Evolutionary conservation across 30 jellyfish, hydroid and myxozoan species (phyloP).

Genomic region (Chironex yamaguchii): DNA sequence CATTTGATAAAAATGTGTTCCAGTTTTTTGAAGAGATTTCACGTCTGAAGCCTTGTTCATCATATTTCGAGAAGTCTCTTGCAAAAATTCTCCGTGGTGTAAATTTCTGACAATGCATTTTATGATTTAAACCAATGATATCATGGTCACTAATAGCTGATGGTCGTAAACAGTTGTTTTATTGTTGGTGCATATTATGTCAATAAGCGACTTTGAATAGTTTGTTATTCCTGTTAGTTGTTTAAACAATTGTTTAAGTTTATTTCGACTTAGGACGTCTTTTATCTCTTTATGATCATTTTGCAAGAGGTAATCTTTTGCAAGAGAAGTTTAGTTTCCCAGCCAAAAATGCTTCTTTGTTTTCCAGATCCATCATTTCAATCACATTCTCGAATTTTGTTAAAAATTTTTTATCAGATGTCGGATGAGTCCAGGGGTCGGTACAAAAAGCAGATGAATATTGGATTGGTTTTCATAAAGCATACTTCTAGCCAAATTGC

Average conservation of each 20-base stretch:
- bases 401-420: constrained; percentile 4
- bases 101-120: constrained; percentile 9
- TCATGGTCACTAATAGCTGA: constrained; percentile 40
- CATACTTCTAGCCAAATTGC: not conserved
- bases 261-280: not conserved
- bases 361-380: not conserved
- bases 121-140: constrained; percentile 10
- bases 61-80: constrained; percentile 1
- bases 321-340: not conserved
- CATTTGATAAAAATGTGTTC: not conserved
- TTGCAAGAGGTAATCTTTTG: not conserved
- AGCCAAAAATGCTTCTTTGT: constrained; percentile 27
- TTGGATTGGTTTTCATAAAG: not conserved
- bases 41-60: not conserved
- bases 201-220: not conserved
- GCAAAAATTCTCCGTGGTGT: constrained; percentile 20
- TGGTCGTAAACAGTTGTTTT: constrained; percentile 1
- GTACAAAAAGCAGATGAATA: constrained; percentile 1
- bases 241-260: constrained; percentile 1
- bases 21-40: constrained; percentile 1
- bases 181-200: constrained; percentile 12
- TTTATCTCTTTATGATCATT: not conserved
- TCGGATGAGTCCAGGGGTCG: constrained; percentile 13
- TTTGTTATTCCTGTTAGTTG: constrained; percentile 1
- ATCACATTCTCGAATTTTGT: not conserved